These are phyloP conservation scores for Amblyraja radiata DNA, from an alignment of 2,797 vertebrate species.

Conservation along the genomic window DNA sequence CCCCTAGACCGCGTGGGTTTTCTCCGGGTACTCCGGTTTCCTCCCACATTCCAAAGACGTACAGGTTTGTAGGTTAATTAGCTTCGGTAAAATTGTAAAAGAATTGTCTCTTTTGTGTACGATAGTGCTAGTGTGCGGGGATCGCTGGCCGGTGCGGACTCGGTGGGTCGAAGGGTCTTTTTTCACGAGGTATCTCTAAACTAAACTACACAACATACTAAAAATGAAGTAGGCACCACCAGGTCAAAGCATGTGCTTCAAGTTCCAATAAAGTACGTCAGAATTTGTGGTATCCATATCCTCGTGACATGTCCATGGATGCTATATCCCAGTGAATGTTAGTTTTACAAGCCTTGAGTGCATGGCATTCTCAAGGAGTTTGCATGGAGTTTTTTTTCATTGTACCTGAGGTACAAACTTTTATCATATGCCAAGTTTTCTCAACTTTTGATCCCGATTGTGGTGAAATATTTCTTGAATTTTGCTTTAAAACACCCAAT, in stretches of 20 bases:
- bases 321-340: background rate
- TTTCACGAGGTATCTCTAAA: no score
- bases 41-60: no score
- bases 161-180: no score
- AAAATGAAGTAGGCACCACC: background rate
- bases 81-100: no score
- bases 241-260: no score
- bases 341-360: background rate
- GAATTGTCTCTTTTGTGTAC: no score
- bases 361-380: constrained; percentile 11
- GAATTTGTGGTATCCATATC: background rate
- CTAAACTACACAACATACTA: background rate
- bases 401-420: background rate
- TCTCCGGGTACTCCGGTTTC: no score
- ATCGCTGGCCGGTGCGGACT: no score
- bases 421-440: constrained; percentile 15
- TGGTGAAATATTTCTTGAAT: background rate
- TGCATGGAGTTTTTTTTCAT: constrained; percentile 30
- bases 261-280: no score
- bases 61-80: no score
- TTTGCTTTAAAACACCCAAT: constrained; percentile 22
- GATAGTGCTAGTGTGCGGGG: no score
- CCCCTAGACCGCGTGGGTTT: no score
- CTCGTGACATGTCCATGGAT: background rate
- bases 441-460: background rate